phyloP scores from a whole-genome alignment of 2,888 invertebrate genomes.

The Acleris cristana region DNA sequence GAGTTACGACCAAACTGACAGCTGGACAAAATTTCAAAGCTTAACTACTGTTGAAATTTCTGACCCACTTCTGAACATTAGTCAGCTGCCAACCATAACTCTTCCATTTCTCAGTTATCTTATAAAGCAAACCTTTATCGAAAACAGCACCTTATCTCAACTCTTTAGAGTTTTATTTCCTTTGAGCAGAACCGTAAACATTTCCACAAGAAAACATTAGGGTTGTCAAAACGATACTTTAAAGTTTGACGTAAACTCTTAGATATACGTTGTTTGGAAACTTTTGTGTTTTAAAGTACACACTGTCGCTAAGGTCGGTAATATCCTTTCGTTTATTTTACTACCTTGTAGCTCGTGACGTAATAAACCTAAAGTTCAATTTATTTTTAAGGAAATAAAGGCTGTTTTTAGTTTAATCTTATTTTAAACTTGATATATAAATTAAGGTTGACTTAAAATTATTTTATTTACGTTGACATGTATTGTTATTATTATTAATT shows the following conservation, averaged over 20 bases:
- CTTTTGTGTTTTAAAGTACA: conserved; percentile 14
- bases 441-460: no score
- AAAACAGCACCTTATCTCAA: background rate
- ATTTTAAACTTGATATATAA: no score
- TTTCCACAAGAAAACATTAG: conserved; percentile 16
- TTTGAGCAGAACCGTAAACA: conserved; percentile 1
- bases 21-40: background rate
- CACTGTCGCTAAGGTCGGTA: background rate
- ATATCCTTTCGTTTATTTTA: background rate
- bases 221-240: conserved; percentile 30
- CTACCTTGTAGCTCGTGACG: background rate
- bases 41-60: conserved; percentile 1
- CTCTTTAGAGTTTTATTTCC: background rate
- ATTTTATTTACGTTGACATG: no score
- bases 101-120: conserved; percentile 11
- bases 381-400: no score
- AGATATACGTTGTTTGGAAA: conserved; percentile 21
- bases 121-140: background rate
- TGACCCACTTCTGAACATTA: background rate
- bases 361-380: no score
- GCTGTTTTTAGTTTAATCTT: no score
- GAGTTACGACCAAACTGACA: conserved; percentile 2
- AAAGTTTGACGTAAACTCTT: conserved; percentile 20
- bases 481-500: no score
- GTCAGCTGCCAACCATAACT: conserved; percentile 4